Conservation (phyloP, 2,888 invertebrate species). For the Phalera bucephala region DNA sequence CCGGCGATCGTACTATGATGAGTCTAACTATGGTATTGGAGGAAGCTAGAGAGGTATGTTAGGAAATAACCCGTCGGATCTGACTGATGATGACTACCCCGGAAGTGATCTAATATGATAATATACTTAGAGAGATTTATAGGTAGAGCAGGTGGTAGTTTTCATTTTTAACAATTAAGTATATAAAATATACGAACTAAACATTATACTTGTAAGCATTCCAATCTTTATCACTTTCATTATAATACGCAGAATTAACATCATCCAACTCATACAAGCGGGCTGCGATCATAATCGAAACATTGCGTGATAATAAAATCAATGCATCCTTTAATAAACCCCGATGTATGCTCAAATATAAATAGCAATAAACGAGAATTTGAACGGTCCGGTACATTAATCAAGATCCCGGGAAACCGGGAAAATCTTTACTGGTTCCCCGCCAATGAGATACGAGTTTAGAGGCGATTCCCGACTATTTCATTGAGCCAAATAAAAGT, state of each 20-base stretch:
- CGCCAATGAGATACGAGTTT: conserved; percentile 66
- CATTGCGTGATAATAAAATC: conserved; percentile 11
- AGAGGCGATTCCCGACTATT: conserved; percentile 61
- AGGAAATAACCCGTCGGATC: too few relatives aligned
- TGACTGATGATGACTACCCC: too few relatives aligned
- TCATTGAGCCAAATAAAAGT: conserved; percentile 74
- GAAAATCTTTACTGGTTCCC: conserved; percentile 57
- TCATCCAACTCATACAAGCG: not conserved
- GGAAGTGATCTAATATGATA: too few relatives aligned
- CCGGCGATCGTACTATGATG: too few relatives aligned
- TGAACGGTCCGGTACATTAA: conserved; percentile 47
- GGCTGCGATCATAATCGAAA: not conserved
- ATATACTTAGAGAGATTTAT: too few relatives aligned
- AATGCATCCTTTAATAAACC: conserved; percentile 4
- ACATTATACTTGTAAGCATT: not conserved
- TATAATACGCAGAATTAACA: too few relatives aligned
- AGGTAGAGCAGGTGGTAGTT: too few relatives aligned
- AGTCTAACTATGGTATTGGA: too few relatives aligned
- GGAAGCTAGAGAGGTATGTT: too few relatives aligned
- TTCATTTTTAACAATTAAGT: too few relatives aligned
- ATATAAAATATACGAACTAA: too few relatives aligned
- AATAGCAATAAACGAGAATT: conserved; percentile 30
- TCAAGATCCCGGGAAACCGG: conserved; percentile 48
- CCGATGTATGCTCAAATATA: conserved; percentile 15
- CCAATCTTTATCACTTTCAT: too few relatives aligned